Base-by-base conservation (phyloP, 2,888 invertebrate genomes). In the Chymomyza caudatula region DNA sequence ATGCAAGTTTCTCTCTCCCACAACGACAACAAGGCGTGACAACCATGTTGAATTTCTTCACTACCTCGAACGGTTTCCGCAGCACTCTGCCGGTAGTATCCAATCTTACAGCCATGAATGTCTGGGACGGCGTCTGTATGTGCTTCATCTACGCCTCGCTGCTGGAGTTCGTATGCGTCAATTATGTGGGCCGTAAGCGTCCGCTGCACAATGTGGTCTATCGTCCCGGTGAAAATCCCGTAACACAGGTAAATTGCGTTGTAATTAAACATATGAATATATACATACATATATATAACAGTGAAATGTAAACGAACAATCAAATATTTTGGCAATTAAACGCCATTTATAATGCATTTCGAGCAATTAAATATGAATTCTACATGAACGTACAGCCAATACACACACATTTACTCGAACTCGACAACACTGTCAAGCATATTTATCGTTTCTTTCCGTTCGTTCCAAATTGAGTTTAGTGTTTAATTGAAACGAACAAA, bases 1-100 rank as follows among this genome's bases (percentile, higher is more conserved):
- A 85, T 73, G 60, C 51, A 69, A 74, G 23, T 76, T 63, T 68
- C n/a, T 61, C 6, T 66, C 47, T 57, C 54, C 60, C 37, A 62
- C 23, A 37, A 60, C 44, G 53, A 37, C 57, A 61, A 52, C 20
- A 59, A 96, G 97, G 97, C 92, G 97, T 97, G 89, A 97, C 97
- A 87, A 97, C 97, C 91, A 97, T 97, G 97, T 94, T 97, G 94
- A 97, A 97, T 93, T 97, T 97, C 94, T 97, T 97, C 94, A 97
- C 97, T 86, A 97, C 97, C 89, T 96, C 96, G 83, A 96, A 96
- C 90, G 96, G 96, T 87, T 96, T 96, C 92, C 95, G 96, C 88
- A 96, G 96, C 85, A 97, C 97, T 59, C 92, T 97, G 88, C 97
- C 97, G 20, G 97, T 97, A 82, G 97, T 97, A 72, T 97, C 97